Evolutionary conservation across 2,888 invertebrate genomes (phyloP).

Genomic region (Phorcus lineatus): DNA sequence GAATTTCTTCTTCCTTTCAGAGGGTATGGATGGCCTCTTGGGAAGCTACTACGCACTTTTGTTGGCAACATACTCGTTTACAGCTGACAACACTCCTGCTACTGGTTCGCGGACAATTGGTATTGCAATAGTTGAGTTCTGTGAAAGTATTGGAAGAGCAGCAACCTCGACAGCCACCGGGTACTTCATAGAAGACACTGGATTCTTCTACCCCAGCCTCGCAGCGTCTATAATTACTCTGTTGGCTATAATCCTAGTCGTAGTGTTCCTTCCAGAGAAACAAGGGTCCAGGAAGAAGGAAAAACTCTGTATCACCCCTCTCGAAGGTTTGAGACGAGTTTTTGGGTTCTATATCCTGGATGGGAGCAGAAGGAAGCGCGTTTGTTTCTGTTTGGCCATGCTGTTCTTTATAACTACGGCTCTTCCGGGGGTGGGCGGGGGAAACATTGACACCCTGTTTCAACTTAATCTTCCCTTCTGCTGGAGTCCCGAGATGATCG

Average conservation of each 20-base stretch:
- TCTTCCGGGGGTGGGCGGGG: background rate
- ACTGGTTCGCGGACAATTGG: constrained; percentile 30
- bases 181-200: constrained; percentile 30
- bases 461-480: constrained; percentile 44
- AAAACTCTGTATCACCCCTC: background rate
- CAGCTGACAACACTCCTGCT: constrained; percentile 22
- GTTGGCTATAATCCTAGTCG: background rate
- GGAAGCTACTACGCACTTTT: constrained; percentile 18
- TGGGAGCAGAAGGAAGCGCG: background rate
- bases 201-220: background rate
- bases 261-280: background rate
- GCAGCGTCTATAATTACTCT: background rate
- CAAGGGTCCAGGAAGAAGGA: background rate
- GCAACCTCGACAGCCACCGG: constrained; percentile 36
- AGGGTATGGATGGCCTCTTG: constrained; percentile 27
- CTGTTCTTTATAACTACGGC: constrained; percentile 28
- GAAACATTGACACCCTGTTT: constrained; percentile 37
- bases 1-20: constrained; percentile 13
- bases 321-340: background rate
- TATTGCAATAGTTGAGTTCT: constrained; percentile 34
- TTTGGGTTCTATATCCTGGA: background rate
- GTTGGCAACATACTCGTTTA: constrained; percentile 12
- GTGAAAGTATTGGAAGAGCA: constrained; percentile 28
- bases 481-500: constrained; percentile 42
- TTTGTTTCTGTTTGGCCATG: constrained; percentile 32